Evolutionary conservation across 2,888 invertebrate species (phyloP), one percentile per base, ranked within the genome.

Genomic region (Rotaria macrura): DNA sequence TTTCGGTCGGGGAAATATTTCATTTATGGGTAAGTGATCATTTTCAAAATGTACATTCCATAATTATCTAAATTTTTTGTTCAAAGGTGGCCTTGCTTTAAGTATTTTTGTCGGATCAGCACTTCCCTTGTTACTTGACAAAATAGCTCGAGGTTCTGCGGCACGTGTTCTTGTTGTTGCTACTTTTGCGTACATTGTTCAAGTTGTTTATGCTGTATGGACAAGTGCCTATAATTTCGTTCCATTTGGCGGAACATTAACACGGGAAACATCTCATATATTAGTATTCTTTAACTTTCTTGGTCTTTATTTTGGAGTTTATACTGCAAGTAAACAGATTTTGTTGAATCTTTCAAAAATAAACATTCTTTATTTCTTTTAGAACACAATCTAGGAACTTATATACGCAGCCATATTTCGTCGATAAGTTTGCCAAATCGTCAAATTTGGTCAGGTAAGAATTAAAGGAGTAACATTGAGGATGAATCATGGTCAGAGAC

Each of bases 221-320:
- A 91, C 91, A 0, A 89, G 90, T 79, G 91, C 91, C 1, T 91
- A 89, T 87, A 91, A 91, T 88, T 91, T 91, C 89, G 91, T 91
- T 25, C 91, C 91, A 17, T 52, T 84, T 84, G 90, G 90, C 7
- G 91, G 91, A 10, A 89, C 88, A 29, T 91, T 90, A 87, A 91
- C 91, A 4, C 87, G 91, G 49, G 91, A 91, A 87, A 79, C 79
- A 79, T 79, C 79, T 12, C 43, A 79, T n/a, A n/a, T 79, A 4
- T 43, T 79, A 25, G 79, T 79, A 43, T 79, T 79, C n/a, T 79
- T 79, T n/a, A 79, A 88, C 86, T 89, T 91, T 40, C 88, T 91
- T n/a, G 88, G 87, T 1, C 34, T 57, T 72, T 65, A 85, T 85
- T 65, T 65, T 65, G 65, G 57, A 10, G 49, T 57, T 85, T 72